A percentile compares a stretch with the other conserved stretches of the same genome.
phyloP scores from a whole-genome alignment of 2,113 vertebrate species.

The Tetrao urogallus region DNA sequence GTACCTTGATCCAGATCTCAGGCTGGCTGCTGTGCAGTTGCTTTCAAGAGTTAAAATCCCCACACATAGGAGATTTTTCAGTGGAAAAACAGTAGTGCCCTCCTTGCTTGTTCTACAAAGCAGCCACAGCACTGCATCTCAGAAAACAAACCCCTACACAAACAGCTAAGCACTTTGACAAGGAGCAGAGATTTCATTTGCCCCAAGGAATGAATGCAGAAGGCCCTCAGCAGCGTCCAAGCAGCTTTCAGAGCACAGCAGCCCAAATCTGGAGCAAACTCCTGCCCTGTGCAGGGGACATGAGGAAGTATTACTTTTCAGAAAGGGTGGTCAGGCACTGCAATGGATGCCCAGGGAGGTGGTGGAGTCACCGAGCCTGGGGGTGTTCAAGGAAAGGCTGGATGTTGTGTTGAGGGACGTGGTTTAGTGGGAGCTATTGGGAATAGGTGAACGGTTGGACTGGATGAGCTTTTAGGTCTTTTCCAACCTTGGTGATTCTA shows the following conservation, averaged over 20 bases:
- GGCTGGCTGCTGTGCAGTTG: background rate
- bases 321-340: too few species aligned
- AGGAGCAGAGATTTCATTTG: background rate
- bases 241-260: background rate
- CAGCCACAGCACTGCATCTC: background rate
- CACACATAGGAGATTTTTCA: background rate
- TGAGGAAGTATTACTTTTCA: too few species aligned
- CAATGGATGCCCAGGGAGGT: too few species aligned
- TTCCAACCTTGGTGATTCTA: too few species aligned
- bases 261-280: background rate
- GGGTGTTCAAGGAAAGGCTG: too few species aligned
- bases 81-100: background rate
- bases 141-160: background rate
- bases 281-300: background rate
- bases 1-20: background rate
- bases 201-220: background rate
- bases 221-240: background rate
- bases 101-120: background rate
- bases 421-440: too few species aligned
- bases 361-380: too few species aligned
- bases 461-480: too few species aligned
- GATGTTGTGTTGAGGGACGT: too few species aligned
- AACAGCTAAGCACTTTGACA: background rate
- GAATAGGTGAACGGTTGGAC: too few species aligned
- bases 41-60: background rate